These are phyloP conservation scores for Calameuta pallipes DNA, from an alignment of 2,888 invertebrate species.

Conservation along the genomic window DNA sequence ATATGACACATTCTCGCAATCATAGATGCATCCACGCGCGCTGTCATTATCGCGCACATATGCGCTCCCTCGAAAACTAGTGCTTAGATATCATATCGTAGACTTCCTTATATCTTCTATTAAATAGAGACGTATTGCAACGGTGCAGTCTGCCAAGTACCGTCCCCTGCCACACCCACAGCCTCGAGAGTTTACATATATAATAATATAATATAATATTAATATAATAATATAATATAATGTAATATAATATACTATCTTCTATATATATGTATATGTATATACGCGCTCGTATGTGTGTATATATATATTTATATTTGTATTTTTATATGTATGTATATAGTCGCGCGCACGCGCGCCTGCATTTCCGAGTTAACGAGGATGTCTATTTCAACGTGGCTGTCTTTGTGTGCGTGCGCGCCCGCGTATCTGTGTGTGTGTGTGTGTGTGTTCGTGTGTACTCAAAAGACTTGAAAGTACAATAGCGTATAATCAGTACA, in stretches of 20 bases:
- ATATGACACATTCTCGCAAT: too few relatives aligned
- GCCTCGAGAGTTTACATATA: constrained; percentile 49
- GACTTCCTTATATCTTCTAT: too few relatives aligned
- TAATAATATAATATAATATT: constrained; percentile 12
- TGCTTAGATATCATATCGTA: neutral
- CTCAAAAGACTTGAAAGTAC: constrained; percentile 3
- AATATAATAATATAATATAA: constrained; percentile 19
- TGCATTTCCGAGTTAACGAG: neutral
- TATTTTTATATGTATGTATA: neutral
- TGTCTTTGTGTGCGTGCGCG: too few relatives aligned
- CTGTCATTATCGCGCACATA: too few relatives aligned
- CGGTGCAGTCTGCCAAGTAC: constrained; percentile 2
- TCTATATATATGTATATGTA: constrained; percentile 12
- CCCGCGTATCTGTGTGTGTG: constrained; percentile 13
- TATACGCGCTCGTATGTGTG: neutral
- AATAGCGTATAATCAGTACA: neutral
- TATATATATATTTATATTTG: constrained; percentile 14
- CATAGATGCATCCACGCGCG: too few relatives aligned
- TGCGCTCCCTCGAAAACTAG: too few relatives aligned
- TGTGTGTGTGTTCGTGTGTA: constrained; percentile 27
- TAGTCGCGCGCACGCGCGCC: neutral
- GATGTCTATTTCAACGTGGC: neutral
- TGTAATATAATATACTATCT: constrained; percentile 4
- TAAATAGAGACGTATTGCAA: constrained; percentile 2
- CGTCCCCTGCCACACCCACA: constrained; percentile 50